Base-by-base conservation (phyloP, 1,140 invertebrate genomes). In the Neuroterus valhalla region DNA sequence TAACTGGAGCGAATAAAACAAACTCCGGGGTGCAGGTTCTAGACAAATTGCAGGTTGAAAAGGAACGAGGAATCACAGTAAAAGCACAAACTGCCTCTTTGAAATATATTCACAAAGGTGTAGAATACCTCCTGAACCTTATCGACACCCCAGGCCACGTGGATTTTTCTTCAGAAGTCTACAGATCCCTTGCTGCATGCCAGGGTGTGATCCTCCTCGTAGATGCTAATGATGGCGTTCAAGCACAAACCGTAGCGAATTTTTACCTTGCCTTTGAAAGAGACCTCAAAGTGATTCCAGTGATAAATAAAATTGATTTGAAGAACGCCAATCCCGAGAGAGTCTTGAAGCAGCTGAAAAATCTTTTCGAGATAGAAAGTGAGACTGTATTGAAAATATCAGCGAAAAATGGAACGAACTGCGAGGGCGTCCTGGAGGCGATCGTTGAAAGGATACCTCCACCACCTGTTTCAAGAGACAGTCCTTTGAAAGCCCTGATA, bases 71-170 rank as follows among this genome's bases (percentile, higher is more conserved):
- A 4, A 99, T 99, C 19, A 99, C 98, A 19, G 98, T 99, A 0
- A 99, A 99, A 91, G 98, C 98, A 14, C 98, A 99, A 84, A 98
- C 97, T 19, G 98, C 95, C 15, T 97, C 97, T 1, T 90, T 99
- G 68, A 92, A 96, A 77, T 96, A 99, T 84, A 91, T 86, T 19
- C 92, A 93, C 74, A 91, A 94, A 17, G 91, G 91, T 55, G 88
- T 92, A 78, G 85, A 92, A 46, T 98, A 98, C 91, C 89, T 99
- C n/a, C 90, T 99, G 1, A 99, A 99, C 90, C 91, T 99, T 3
- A 99, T 99, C 78, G 98, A 99, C 89, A 99, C 98, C 19, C 98
- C 98, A 42, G 98, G 98, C 26, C 98, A 99, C 92, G 98, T 99
- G 12, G 98, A 99, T 89, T 99, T 99, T 90, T 94, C 96, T 4